Evolutionary conservation across 2,888 invertebrate genomes (phyloP), one percentile per base, ranked within the genome.

Genomic region (Drosophila anomalata): DNA sequence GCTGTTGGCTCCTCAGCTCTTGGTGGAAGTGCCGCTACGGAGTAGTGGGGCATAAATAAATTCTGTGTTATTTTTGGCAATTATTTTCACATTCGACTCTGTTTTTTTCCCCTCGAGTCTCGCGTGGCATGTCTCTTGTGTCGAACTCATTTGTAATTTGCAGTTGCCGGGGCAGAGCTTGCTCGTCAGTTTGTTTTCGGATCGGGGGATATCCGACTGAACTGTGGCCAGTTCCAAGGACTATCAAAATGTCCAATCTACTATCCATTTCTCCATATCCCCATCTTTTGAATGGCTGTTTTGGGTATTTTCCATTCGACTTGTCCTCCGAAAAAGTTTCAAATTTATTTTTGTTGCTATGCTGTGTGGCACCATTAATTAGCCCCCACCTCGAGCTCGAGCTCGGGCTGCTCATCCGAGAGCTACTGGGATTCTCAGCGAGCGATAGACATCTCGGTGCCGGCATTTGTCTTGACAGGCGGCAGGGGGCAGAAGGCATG

Each of bases 391-490:
- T 72, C 63, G 63, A n/a, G 24, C 42, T 41, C 63, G 63, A n/a
- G 24, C 42, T 41, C 44, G 20, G n/a, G 22, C 39, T 53, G 31
- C 41, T 46, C 24, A 24, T 48, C 39, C 39, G 41, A 54, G 48
- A 46, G 66, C 65, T 48, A 42, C 20, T 48, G 51, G 36, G 46
- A 72, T 51, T 59, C 58, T 54, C 73, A 76, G 51, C 44, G 60
- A 63, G 51, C 83, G 85, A 84, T 87, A 84, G 87, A 84, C 84
- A 84, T 87, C 86, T 87, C 70, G 84, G 84, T 87, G 84, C 84
- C 84, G 57, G 75, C 82, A 84, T 84, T 85, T 77, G 72, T 84
- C 83, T 85, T 84, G 65, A 53, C 39, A 57, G 51, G 41, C 48
- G 29, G 7, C 22, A 7, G 44, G 53, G 42, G 33, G 22, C 9